Evolutionary conservation across 2,888 invertebrate genomes (phyloP).

Genomic region (Trissoscelio sp.): DNA sequence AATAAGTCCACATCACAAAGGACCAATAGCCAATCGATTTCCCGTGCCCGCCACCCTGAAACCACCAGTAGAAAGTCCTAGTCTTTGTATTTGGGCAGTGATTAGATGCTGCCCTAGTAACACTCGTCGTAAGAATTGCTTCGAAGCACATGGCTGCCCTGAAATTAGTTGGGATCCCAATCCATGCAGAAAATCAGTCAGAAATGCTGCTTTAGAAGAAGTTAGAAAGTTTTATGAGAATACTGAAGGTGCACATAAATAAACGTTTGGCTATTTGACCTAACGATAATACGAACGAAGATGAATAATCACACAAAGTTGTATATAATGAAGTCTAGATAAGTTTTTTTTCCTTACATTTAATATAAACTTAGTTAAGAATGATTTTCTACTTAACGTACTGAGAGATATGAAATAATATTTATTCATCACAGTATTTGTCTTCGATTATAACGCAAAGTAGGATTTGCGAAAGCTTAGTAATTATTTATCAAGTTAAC

Average conservation of each 20-base stretch:
- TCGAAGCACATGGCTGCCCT: slow-evolving; percentile 89
- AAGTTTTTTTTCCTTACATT: not conserved
- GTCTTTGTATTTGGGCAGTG: slow-evolving; percentile 90
- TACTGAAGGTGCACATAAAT: slow-evolving; percentile 39
- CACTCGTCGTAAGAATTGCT: slow-evolving; percentile 84
- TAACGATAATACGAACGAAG: no score
- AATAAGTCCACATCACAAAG: slow-evolving; percentile 74
- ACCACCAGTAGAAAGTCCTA: slow-evolving; percentile 83
- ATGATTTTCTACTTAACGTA: slow-evolving; percentile 12
- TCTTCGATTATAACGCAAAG: not conserved
- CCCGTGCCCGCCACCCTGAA: slow-evolving; percentile 83
- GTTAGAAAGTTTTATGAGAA: slow-evolving; percentile 75
- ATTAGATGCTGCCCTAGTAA: slow-evolving; percentile 88
- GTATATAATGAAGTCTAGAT: slow-evolving; percentile 13
- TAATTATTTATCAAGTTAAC: not conserved
- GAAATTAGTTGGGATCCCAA: slow-evolving; percentile 90
- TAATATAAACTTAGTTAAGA: not conserved
- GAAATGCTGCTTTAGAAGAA: slow-evolving; percentile 84
- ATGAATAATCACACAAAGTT: slow-evolving; percentile 21
- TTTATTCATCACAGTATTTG: slow-evolving; percentile 33
- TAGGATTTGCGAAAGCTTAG: not conserved
- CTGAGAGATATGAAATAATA: not conserved
- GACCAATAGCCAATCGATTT: slow-evolving; percentile 73
- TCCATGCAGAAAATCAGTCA: slow-evolving; percentile 88
- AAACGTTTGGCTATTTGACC: not conserved